Conservation (phyloP, 2,888 invertebrate genomes). For the Anodontia alba region DNA sequence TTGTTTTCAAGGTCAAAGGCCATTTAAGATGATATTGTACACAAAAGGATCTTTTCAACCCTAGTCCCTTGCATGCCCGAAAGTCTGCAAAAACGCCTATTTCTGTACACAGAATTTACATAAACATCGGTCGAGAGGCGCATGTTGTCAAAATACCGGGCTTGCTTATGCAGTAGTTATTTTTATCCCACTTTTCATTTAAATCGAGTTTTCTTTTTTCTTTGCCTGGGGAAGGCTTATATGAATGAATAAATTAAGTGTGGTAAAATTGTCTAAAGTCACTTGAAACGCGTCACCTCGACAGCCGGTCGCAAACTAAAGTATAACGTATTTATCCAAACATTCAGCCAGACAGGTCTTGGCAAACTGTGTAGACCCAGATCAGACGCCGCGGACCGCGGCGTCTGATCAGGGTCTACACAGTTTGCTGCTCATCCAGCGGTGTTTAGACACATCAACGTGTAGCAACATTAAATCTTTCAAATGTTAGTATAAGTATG, state of each 20-base stretch:
- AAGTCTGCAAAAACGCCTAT: constrained; percentile 10
- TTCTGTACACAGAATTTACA: not conserved
- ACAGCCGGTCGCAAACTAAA: not conserved
- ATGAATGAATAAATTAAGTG: not conserved
- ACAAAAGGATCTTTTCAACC: not conserved
- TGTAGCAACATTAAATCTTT: too few species aligned
- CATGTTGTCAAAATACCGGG: not conserved
- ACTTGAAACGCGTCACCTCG: not conserved
- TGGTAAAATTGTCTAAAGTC: not conserved
- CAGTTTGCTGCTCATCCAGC: too few species aligned
- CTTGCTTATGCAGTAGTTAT: not conserved
- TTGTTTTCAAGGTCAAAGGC: constrained; percentile 13
- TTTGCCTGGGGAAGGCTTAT: constrained; percentile 8
- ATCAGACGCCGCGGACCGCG: too few species aligned
- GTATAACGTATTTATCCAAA: too few species aligned
- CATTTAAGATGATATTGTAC: constrained; percentile 15
- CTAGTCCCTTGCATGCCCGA: not conserved
- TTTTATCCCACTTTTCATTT: not conserved
- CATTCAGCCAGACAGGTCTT: too few species aligned
- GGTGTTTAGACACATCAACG: too few species aligned
- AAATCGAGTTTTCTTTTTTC: not conserved
- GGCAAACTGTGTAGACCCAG: too few species aligned
- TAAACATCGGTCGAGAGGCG: not conserved
- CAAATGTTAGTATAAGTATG: too few species aligned
- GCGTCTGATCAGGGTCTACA: too few species aligned